A percentile compares a stretch with the other conserved stretches of the same genome.
phyloP scores from a whole-genome alignment of 1,140 invertebrate species.

The Zaprionus nigranus region DNA sequence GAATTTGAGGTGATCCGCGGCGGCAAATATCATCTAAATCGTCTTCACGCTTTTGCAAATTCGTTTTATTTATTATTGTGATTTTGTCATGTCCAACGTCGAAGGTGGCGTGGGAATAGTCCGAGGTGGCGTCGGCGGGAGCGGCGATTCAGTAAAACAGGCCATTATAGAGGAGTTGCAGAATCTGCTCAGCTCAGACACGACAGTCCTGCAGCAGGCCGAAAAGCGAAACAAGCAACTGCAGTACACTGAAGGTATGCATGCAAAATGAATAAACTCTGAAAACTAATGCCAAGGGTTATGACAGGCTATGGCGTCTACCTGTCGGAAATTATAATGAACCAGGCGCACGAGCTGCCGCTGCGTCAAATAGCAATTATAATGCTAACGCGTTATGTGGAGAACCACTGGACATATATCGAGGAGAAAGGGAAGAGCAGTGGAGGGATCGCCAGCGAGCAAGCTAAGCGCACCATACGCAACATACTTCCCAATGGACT shows the following conservation, averaged over 20 bases:
- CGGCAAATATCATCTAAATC: conserved; percentile 18
- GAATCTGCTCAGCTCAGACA: conserved; percentile 77
- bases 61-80: conserved; percentile 15
- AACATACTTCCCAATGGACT: conserved; percentile 89
- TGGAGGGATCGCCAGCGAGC: conserved; percentile 85
- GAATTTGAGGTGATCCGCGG: background rate
- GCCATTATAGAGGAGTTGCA: conserved; percentile 82
- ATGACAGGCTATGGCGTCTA: conserved; percentile 89
- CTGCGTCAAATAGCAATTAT: conserved; percentile 90
- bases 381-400: conserved; percentile 91
- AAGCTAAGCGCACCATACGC: conserved; percentile 88
- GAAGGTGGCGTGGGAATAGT: conserved; percentile 24
- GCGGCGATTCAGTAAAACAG: conserved; percentile 78
- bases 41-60: background rate
- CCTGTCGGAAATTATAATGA: conserved; percentile 90
- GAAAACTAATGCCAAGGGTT: background rate
- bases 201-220: conserved; percentile 62
- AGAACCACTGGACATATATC: conserved; percentile 88
- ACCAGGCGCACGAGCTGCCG: conserved; percentile 87
- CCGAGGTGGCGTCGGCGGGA: conserved; percentile 39
- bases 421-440: conserved; percentile 78
- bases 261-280: background rate
- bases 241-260: conserved; percentile 82
- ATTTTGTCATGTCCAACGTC: conserved; percentile 31
- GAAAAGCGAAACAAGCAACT: conserved; percentile 79